Conservation (phyloP, 2,888 invertebrate genomes). For the Melipona beecheii region DNA sequence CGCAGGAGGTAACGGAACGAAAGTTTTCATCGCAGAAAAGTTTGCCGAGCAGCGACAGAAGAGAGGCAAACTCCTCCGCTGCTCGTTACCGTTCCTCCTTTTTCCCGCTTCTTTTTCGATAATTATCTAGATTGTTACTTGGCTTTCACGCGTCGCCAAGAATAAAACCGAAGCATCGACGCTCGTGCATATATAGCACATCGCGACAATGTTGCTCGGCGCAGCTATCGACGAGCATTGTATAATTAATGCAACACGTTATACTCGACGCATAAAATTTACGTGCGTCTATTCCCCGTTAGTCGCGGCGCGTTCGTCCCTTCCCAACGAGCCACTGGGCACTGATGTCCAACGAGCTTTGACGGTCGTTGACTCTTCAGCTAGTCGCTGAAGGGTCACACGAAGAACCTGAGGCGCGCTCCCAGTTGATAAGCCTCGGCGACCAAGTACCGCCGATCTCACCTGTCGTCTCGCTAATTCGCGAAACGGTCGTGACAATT, state of each 20-base stretch:
- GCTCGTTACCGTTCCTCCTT: not conserved
- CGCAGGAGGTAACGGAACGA: slow-evolving; percentile 32
- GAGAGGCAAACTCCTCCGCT: not conserved
- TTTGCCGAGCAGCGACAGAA: not conserved
- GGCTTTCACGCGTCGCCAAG: not conserved
- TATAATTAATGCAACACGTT: slow-evolving; percentile 43
- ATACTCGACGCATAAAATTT: slow-evolving; percentile 47
- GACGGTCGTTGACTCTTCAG: slow-evolving; percentile 74
- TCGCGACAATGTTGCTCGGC: not conserved
- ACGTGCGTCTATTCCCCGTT: slow-evolving; percentile 63
- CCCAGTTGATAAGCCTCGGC: slow-evolving; percentile 55
- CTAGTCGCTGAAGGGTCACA: slow-evolving; percentile 64
- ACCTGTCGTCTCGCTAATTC: not conserved
- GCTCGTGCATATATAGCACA: no score
- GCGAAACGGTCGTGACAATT: not conserved
- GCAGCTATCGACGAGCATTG: not conserved
- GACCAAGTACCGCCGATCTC: no score
- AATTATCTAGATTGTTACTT: not conserved
- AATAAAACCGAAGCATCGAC: not conserved
- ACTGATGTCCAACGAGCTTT: slow-evolving; percentile 69
- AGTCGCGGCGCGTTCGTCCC: slow-evolving; percentile 52
- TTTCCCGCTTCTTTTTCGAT: not conserved
- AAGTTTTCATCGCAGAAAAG: slow-evolving; percentile 38
- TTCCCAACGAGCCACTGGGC: slow-evolving; percentile 62
- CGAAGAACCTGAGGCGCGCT: slow-evolving; percentile 39